phyloP scores from a whole-genome alignment of 2,797 vertebrate genomes.

The Podarcis siculus region DNA sequence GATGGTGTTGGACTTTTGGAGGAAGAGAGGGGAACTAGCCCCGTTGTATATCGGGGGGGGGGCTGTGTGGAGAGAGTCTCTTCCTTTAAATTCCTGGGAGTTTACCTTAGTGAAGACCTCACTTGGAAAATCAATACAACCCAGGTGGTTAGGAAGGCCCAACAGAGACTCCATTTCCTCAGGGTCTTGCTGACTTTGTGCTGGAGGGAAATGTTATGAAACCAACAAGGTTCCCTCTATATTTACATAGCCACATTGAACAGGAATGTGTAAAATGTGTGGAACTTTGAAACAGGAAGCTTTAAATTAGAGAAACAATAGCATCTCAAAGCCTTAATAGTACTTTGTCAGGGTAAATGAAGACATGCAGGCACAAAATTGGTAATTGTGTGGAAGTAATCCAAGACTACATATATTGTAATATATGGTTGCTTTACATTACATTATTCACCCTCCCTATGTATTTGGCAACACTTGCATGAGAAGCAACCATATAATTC shows the following conservation, averaged over 20 bases:
- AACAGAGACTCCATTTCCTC: no score
- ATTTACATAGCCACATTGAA: not conserved
- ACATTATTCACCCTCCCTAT: not conserved
- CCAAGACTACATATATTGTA: not conserved
- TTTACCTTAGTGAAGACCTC: no score
- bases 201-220: no score
- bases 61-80: no score
- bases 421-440: not conserved
- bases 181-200: no score
- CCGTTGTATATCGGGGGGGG: no score
- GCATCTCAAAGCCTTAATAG: not conserved
- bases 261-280: not conserved
- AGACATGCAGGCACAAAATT: not conserved
- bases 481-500: not conserved
- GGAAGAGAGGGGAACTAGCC: no score
- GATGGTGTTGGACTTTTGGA: no score
- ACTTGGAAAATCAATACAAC: no score
- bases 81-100: no score
- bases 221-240: no score
- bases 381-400: not conserved
- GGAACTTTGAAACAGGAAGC: not conserved
- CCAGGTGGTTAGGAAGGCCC: no score
- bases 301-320: not conserved
- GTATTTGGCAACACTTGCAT: not conserved
- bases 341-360: not conserved